phyloP scores from a whole-genome alignment of 2,113 vertebrate genomes.

The Abramis brama region DNA sequence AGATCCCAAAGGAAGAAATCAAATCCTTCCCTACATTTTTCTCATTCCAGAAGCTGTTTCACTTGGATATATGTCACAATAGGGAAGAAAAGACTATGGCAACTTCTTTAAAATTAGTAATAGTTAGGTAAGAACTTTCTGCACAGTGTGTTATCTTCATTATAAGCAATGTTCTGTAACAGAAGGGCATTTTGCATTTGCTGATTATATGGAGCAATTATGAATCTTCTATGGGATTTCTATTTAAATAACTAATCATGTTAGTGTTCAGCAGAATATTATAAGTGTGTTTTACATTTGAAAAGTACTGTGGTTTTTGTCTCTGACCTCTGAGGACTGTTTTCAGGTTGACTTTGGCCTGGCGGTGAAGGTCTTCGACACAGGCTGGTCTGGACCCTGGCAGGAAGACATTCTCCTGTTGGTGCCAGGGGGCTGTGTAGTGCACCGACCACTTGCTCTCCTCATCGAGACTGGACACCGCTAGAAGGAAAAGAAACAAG shows the following conservation, averaged over 20 bases:
- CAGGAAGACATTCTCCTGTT: constrained; percentile 96
- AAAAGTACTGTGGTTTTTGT: neutral
- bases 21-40: too few species aligned
- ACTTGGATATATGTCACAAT: too few species aligned
- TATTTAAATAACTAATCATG: neutral
- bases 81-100: too few species aligned
- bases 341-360: constrained; percentile 98
- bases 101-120: neutral
- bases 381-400: constrained; percentile 88
- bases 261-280: neutral
- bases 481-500: constrained; percentile 69
- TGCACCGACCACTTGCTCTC: constrained; percentile 97
- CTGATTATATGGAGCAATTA: neutral
- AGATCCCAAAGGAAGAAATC: too few species aligned
- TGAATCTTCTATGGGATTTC: neutral
- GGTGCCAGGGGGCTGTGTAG: constrained; percentile 94
- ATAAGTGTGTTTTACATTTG: neutral
- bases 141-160: neutral
- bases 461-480: constrained; percentile 96
- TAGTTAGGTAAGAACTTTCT: neutral
- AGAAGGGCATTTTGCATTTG: neutral
- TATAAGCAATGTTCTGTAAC: neutral
- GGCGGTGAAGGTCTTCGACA: constrained; percentile 92
- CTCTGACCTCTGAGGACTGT: constrained; percentile 79
- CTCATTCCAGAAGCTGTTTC: too few species aligned